Percentiles rank a stretch among this genome's conserved stretches.
phyloP scores from a whole-genome alignment of 2,113 vertebrate genomes.

The Phyllostomus hastatus region DNA sequence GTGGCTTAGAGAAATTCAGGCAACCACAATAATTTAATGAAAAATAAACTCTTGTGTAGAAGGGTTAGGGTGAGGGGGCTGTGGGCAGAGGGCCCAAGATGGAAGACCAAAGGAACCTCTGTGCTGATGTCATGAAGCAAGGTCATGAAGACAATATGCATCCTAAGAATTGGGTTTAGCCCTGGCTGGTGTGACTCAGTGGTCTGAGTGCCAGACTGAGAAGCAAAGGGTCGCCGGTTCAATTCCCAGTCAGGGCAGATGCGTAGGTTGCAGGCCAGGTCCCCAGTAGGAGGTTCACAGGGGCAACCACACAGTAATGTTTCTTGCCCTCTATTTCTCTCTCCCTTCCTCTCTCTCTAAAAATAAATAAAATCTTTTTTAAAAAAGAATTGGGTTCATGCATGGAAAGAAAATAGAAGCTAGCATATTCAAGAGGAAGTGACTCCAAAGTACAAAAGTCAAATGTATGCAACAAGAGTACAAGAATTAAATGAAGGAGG shows the following conservation, averaged over 20 bases:
- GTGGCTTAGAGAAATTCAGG: background rate
- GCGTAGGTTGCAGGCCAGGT: too few relatives aligned
- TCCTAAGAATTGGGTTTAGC: background rate
- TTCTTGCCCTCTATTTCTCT: too few relatives aligned
- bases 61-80: background rate
- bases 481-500: background rate
- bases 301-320: too few relatives aligned
- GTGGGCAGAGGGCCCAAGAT: background rate
- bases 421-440: background rate
- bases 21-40: background rate
- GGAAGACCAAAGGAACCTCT: background rate
- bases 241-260: too few relatives aligned
- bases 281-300: too few relatives aligned
- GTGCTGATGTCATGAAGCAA: background rate
- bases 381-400: background rate
- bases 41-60: background rate
- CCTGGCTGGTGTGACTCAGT: too few relatives aligned
- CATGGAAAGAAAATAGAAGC: background rate
- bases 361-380: too few relatives aligned
- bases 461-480: background rate
- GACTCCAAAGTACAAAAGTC: background rate
- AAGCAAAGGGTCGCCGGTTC: too few relatives aligned
- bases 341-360: too few relatives aligned
- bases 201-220: too few relatives aligned
- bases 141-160: background rate